Conservation (phyloP, 2,888 invertebrate species). For the Melieria omissa region DNA sequence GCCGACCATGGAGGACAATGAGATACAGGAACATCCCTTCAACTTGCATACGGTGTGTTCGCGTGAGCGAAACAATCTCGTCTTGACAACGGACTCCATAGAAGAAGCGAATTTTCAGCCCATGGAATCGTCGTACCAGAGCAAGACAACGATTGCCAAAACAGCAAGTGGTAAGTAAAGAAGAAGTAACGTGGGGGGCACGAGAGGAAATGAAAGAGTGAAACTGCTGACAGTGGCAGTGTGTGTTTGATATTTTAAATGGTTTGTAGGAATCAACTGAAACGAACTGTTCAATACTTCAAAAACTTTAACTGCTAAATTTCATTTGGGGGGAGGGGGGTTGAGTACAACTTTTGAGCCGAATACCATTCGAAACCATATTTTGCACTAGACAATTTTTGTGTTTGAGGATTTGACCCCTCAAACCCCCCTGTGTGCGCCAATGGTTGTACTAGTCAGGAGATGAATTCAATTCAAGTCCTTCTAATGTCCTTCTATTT, state of each 20-base stretch:
- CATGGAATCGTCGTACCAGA: constrained; percentile 56
- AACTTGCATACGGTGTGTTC: background rate
- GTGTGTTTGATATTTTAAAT: background rate
- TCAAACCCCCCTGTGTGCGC: no score
- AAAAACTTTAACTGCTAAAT: no score
- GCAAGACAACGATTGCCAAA: constrained; percentile 63
- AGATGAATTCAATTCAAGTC: no score
- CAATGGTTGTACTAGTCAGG: no score
- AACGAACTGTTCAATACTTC: no score
- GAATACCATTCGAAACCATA: no score
- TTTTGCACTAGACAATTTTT: no score
- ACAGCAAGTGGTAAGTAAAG: constrained; percentile 56
- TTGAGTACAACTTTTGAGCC: no score
- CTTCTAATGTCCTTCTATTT: no score
- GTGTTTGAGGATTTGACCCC: no score
- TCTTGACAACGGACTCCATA: constrained; percentile 32
- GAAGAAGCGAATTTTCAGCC: constrained; percentile 40
- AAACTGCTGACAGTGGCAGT: background rate
- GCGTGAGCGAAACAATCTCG: background rate
- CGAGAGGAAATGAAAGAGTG: background rate
- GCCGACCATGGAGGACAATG: background rate
- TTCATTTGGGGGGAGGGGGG: no score
- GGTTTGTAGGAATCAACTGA: background rate
- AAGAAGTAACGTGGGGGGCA: background rate
- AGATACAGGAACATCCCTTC: background rate